phyloP scores from a whole-genome alignment of 2,797 vertebrate genomes.

The Ptychadena robeensis region DNA sequence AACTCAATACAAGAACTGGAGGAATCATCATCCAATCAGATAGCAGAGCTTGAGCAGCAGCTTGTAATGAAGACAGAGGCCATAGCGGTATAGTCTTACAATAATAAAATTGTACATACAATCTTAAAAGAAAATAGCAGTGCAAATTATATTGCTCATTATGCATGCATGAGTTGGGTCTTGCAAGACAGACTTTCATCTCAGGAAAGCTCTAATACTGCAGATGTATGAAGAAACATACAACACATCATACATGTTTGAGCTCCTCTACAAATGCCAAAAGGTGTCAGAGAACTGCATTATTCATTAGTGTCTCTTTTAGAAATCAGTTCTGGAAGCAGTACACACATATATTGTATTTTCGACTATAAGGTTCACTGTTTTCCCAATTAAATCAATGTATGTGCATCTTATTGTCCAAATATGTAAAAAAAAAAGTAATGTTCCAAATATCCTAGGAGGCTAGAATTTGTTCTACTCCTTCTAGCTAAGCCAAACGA shows the following conservation, averaged over 20 bases:
- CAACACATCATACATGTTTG: background rate
- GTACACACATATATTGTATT: too few relatives aligned
- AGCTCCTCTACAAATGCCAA: background rate
- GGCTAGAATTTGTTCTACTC: too few relatives aligned
- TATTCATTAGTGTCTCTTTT: too few relatives aligned
- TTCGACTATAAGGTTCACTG: too few relatives aligned
- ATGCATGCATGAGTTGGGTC: background rate
- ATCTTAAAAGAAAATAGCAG: background rate
- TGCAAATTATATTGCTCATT: background rate
- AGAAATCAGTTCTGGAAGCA: too few relatives aligned
- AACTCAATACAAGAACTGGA: conserved; percentile 93
- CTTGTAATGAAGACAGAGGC: conserved; percentile 87
- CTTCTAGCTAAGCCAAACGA: too few relatives aligned
- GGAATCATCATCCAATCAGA: conserved; percentile 91
- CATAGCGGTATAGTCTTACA: conserved; percentile 80
- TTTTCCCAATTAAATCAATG: too few relatives aligned
- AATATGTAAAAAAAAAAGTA: too few relatives aligned
- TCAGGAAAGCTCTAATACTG: background rate
- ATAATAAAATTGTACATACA: background rate
- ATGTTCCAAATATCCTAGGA: too few relatives aligned
- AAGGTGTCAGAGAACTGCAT: background rate
- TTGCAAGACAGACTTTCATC: background rate
- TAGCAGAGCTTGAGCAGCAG: conserved; percentile 90
- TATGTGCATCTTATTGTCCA: too few relatives aligned
- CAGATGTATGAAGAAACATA: background rate